Evolutionary conservation across 1,140 invertebrate genomes (phyloP).

Genomic region (Hyphantria cunea): DNA sequence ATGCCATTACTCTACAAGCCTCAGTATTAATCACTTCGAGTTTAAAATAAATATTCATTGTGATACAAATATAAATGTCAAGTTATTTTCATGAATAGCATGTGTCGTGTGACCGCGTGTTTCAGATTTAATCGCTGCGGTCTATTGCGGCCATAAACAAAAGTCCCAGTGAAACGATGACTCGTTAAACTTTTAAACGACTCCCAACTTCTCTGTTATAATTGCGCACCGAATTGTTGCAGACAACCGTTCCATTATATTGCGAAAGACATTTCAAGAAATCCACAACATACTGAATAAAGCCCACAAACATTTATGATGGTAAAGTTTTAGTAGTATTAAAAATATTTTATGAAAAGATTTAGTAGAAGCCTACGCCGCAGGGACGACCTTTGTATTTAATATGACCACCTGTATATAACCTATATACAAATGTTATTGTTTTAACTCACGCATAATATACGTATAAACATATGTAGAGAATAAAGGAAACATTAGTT

Average conservation of each 20-base stretch:
- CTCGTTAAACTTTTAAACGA: conserved; percentile 43
- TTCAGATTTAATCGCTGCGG: conserved; percentile 35
- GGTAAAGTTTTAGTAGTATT: no score
- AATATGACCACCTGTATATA: no score
- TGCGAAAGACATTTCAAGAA: conserved; percentile 1
- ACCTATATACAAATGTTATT: no score
- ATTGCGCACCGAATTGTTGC: background rate
- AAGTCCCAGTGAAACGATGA: conserved; percentile 30
- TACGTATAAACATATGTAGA: no score
- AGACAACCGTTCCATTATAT: background rate
- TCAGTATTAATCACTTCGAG: no score
- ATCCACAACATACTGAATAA: background rate
- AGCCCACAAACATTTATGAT: background rate
- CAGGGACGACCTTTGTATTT: no score
- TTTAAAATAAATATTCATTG: background rate
- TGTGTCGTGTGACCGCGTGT: conserved; percentile 17
- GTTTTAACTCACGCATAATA: no score
- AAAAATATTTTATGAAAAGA: no score
- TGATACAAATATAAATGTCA: conserved; percentile 3
- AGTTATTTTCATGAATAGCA: conserved; percentile 5
- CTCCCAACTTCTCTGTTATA: conserved; percentile 27
- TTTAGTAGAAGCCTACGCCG: no score
- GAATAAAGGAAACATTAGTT: no score
- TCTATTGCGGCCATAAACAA: conserved; percentile 37
- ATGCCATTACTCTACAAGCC: no score